Base-by-base conservation (phyloP, 1,140 invertebrate genomes). In the Plutomurus gul region DNA sequence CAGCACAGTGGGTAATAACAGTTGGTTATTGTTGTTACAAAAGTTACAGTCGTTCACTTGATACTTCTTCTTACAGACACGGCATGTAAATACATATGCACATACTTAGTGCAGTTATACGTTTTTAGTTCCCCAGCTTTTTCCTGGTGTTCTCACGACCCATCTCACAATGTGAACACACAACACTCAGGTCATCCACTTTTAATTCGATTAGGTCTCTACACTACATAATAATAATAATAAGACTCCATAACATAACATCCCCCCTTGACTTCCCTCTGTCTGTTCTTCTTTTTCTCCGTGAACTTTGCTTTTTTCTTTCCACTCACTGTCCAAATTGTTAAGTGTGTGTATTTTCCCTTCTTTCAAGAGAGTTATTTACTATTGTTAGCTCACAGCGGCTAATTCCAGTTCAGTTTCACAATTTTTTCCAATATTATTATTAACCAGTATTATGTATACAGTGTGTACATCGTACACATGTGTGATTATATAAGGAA, bases 61-160 rank as follows among this genome's bases (percentile, higher is more conserved):
- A n/a, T n/a, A n/a, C n/a, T n/a, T n/a, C n/a, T n/a, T n/a, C n/a
- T n/a, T n/a, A n/a, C n/a, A n/a, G n/a, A n/a, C n/a, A n/a, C n/a
- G n/a, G n/a, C n/a, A n/a, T n/a, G n/a, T n/a, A n/a, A n/a, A n/a
- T n/a, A n/a, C n/a, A n/a, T n/a, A n/a, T n/a, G n/a, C n/a, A n/a
- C n/a, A n/a, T n/a, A n/a, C n/a, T n/a, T n/a, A n/a, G n/a, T n/a
- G n/a, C n/a, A n/a, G n/a, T n/a, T n/a, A n/a, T n/a, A n/a, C n/a
- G n/a, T n/a, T n/a, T n/a, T n/a, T n/a, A n/a, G n/a, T 47, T 20
- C n/a, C n/a, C 8, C n/a, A 47, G 43, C 27, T 33, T 65, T 65
- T 65, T 65, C 56, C 36, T n/a, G 25, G 56, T n/a, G n/a, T 65
- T 65, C 56, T 65, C 56, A 65, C 56, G 56, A 65, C 56, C 56